A percentile compares a stretch with the other conserved stretches of the same genome.
phyloP scores from a whole-genome alignment of 2,797 vertebrate species.

The Melanotaenia pygmaea region DNA sequence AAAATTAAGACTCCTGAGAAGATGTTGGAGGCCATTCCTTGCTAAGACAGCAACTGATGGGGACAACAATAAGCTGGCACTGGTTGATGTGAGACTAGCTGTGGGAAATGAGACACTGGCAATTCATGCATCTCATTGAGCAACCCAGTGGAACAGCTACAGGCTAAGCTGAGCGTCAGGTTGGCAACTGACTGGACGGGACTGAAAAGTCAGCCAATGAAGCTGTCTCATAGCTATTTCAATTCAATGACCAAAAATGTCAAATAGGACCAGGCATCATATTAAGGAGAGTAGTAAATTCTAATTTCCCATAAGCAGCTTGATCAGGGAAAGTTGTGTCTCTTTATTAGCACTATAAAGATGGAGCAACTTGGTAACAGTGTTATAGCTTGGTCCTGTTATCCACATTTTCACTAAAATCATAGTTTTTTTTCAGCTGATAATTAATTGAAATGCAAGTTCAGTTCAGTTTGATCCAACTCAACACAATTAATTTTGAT shows the following conservation, averaged over 20 bases:
- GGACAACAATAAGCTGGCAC: neutral
- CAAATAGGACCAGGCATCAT: neutral
- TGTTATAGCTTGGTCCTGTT: neutral
- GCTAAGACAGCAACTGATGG: neutral
- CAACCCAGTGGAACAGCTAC: neutral
- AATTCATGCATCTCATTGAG: neutral
- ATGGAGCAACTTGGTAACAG: neutral
- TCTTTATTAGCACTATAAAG: neutral
- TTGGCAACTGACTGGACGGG: neutral
- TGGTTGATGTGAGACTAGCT: neutral
- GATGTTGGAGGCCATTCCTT: neutral
- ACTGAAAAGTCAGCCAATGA: neutral
- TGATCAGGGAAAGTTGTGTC: neutral
- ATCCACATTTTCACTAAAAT: neutral
- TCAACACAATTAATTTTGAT: neutral
- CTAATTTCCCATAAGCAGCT: neutral
- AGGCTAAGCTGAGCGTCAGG: neutral
- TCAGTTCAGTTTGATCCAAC: neutral
- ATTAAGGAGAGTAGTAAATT: too few relatives aligned
- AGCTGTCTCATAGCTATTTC: neutral
- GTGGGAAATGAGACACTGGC: neutral
- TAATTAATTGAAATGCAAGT: neutral
- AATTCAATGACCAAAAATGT: neutral
- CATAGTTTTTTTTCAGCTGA: neutral
- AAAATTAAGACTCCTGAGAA: neutral